Conservation (phyloP, 2,888 invertebrate species). For the Tenthredo amoena region DNA sequence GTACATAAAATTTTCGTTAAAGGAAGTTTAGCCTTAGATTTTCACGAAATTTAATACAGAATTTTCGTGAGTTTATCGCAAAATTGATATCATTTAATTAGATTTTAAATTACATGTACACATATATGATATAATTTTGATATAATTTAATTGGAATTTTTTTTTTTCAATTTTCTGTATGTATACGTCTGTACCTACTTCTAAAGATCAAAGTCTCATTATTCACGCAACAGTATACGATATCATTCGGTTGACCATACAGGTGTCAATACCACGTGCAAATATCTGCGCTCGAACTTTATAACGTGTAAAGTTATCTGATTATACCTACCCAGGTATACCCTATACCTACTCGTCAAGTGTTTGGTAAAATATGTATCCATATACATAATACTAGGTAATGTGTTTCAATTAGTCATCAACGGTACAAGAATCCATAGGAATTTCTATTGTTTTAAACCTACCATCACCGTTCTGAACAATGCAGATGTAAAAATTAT, state of each 20-base stretch:
- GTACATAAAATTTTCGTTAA: too few relatives aligned
- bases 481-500: too few relatives aligned
- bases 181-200: background rate
- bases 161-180: background rate
- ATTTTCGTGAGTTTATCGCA: too few relatives aligned
- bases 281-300: background rate
- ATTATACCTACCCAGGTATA: background rate
- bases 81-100: too few relatives aligned
- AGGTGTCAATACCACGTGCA: conserved; percentile 25
- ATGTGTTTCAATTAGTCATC: background rate
- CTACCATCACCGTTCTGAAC: too few relatives aligned
- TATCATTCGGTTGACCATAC: background rate
- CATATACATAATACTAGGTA: background rate
- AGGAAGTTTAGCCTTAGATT: too few relatives aligned
- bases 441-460: too few relatives aligned
- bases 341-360: background rate
- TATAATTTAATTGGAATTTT: background rate
- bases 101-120: too few relatives aligned
- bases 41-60: too few relatives aligned
- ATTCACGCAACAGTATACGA: background rate
- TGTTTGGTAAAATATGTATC: background rate
- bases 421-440: too few relatives aligned
- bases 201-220: background rate
- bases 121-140: background rate
- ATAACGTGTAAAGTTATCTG: background rate